These are phyloP conservation scores for Archaeoteleia sp. DNA, from an alignment of 2,888 invertebrate species.

Conservation along the genomic window DNA sequence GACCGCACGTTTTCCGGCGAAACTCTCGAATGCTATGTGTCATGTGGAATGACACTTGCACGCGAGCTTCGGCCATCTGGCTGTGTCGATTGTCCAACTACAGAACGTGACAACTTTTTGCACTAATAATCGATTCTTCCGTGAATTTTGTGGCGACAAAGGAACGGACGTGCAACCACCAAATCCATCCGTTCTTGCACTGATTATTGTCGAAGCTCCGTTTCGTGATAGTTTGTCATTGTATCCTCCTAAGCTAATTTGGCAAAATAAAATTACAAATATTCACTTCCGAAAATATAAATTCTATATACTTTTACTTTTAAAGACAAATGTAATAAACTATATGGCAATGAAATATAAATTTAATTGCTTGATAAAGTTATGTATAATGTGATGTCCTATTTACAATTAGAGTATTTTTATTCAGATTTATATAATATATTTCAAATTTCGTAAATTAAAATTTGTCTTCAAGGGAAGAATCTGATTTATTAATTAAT, in stretches of 20 bases:
- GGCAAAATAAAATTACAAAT: too few species aligned
- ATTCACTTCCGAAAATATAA: slow-evolving; percentile 2
- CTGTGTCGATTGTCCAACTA: slow-evolving; percentile 57
- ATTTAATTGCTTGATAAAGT: too few species aligned
- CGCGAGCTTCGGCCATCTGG: slow-evolving; percentile 58
- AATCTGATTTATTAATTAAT: too few species aligned
- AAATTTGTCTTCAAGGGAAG: too few species aligned
- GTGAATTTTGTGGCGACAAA: slow-evolving; percentile 48
- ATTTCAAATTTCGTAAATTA: too few species aligned
- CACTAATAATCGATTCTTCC: slow-evolving; percentile 35
- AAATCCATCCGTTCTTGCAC: slow-evolving; percentile 37
- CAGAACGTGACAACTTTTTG: slow-evolving; percentile 66
- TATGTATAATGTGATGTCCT: too few species aligned
- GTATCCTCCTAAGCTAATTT: too few species aligned
- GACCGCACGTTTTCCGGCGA: slow-evolving; percentile 61
- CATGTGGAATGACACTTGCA: slow-evolving; percentile 61
- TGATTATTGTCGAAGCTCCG: slow-evolving; percentile 42
- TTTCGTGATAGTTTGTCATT: slow-evolving; percentile 37
- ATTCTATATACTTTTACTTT: too few species aligned
- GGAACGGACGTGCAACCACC: slow-evolving; percentile 43
- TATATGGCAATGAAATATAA: too few species aligned
- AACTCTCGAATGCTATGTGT: slow-evolving; percentile 56
- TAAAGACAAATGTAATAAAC: too few species aligned
- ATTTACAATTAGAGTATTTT: too few species aligned
- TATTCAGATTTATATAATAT: too few species aligned